Percentiles rank a stretch among this genome's conserved stretches.
Conservation (phyloP, 2,797 vertebrate genomes). For the Decapterus maruadsi region DNA sequence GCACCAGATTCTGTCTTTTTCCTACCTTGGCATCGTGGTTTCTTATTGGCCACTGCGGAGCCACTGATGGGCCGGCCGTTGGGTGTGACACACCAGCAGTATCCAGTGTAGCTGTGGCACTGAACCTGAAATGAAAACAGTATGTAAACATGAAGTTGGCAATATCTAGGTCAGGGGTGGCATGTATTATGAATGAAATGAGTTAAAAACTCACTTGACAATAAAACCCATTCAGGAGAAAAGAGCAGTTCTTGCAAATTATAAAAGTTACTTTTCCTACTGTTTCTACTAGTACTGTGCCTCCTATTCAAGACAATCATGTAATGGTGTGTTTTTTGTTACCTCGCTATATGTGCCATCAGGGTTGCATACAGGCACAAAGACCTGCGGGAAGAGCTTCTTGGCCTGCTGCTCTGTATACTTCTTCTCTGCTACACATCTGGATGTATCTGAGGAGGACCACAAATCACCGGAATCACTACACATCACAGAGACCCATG, state of each 20-base stretch:
- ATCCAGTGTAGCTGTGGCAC: constrained; percentile 98
- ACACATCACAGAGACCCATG: constrained; percentile 60
- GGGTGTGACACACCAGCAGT: constrained; percentile 98
- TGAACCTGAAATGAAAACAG: constrained; percentile 88
- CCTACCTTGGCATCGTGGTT: constrained; percentile 95
- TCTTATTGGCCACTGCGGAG: constrained; percentile 97
- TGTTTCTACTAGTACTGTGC: neutral
- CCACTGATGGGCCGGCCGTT: constrained; percentile 96
- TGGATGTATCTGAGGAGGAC: constrained; percentile 91
- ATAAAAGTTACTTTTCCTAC: constrained; percentile 3
- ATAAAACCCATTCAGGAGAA: constrained; percentile 7
- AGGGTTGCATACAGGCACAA: constrained; percentile 95
- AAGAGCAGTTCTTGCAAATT: constrained; percentile 13
- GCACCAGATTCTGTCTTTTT: neutral
- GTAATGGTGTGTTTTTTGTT: constrained; percentile 42
- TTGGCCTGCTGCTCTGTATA: constrained; percentile 98
- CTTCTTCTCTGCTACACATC: constrained; percentile 97
- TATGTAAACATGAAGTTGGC: constrained; percentile 27
- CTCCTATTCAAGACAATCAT: constrained; percentile 21
- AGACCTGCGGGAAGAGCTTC: constrained; percentile 95
- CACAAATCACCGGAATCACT: constrained; percentile 75
- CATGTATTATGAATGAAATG: constrained; percentile 10
- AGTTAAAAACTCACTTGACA: neutral
- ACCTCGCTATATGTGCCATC: constrained; percentile 98
- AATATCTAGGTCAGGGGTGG: neutral